Base-by-base conservation (phyloP, 2,888 invertebrate species). In the Mesopsocus fuscifrons region DNA sequence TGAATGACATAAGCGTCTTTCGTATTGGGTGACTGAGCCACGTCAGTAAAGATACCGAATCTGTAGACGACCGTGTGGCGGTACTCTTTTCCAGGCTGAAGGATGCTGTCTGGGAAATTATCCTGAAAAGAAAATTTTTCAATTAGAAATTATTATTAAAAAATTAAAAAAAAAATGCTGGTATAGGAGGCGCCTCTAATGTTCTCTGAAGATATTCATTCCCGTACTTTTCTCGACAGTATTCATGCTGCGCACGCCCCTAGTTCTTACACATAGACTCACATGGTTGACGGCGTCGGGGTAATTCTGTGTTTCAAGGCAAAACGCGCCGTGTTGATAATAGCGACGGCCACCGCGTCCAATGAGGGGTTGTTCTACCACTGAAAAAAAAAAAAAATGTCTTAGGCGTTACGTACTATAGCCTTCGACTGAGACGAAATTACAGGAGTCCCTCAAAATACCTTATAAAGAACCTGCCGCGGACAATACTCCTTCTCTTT, bases 271-370 rank as follows among this genome's bases (percentile, higher is more conserved):
- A n/a, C n/a, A n/a, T n/a, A n/a, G 6, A 58, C 70, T 70, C 60
- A 80, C 81, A 58, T 83, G 76, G 61, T 91, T 85, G 1, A 84
- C 66, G 9, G 89, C 84, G 62, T 95, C 84, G 0, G 94, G 92
- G 64, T 77, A 92, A 57, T 85, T 84, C 61, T 94, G 92, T 0
- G 92, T 83, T 66, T 92, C 89, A 42, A 92, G 62, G 55, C 88
- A 89, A 54, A 92, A 75, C 2, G 81, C 82, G 1, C 79, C 79
- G 52, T 85, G 84, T 49, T 74, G 76, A 44, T 65, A 69, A 56
- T 91, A 91, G 11, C 56, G 53, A 0, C 71, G 67, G 1, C 77
- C 76, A 4, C 64, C 63, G 59, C 88, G 89, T 1, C 89, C 91
- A 6, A 56, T 47, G 22, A 81, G 57, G 1, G 73, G 54, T 16